phyloP scores from a whole-genome alignment of 2,888 invertebrate species.

The Phrixothrix hirtus region DNA sequence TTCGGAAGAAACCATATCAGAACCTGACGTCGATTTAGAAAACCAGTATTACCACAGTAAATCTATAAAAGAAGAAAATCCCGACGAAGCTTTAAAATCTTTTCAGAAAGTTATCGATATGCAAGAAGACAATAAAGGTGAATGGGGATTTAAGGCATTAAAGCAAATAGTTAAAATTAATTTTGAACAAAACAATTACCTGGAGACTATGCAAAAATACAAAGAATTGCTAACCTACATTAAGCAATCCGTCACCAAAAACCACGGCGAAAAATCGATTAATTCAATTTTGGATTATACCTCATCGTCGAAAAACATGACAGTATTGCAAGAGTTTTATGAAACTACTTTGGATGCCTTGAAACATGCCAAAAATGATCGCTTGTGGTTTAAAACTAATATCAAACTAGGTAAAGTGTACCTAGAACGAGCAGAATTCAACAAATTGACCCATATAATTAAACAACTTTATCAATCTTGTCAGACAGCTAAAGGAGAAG shows the following conservation, averaged over 20 bases:
- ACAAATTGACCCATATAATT: conserved; percentile 89
- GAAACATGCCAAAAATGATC: conserved; percentile 96
- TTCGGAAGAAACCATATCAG: conserved; percentile 97
- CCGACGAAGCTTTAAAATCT: conserved; percentile 82
- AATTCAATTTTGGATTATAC: conserved; percentile 99
- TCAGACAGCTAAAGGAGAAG: conserved; percentile 93
- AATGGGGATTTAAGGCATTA: conserved; percentile 99
- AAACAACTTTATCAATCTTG: conserved; percentile 96
- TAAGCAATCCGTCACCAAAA: conserved; percentile 96
- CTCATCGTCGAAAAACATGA: conserved; percentile 89
- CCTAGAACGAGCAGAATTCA: conserved; percentile 91
- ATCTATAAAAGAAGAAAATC: conserved; percentile 94
- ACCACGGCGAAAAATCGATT: conserved; percentile 99
- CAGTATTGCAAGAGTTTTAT: conserved; percentile 91
- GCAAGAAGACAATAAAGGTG: conserved; percentile 95
- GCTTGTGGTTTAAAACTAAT: conserved; percentile 99
- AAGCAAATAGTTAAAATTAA: conserved; percentile 99
- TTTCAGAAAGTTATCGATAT: conserved; percentile 96
- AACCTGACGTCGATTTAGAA: conserved; percentile 98
- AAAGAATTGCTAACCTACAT: conserved; percentile 95
- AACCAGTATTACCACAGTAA: conserved; percentile 99
- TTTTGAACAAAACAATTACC: conserved; percentile 83
- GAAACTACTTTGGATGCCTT: conserved; percentile 91
- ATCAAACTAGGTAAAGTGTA: conserved; percentile 97
- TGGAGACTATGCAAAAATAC: conserved; percentile 70